Percentiles rank a stretch among this genome's conserved stretches.
Conservation (phyloP, 2,797 vertebrate genomes). For the Mormyrus hasselquistii region DNA sequence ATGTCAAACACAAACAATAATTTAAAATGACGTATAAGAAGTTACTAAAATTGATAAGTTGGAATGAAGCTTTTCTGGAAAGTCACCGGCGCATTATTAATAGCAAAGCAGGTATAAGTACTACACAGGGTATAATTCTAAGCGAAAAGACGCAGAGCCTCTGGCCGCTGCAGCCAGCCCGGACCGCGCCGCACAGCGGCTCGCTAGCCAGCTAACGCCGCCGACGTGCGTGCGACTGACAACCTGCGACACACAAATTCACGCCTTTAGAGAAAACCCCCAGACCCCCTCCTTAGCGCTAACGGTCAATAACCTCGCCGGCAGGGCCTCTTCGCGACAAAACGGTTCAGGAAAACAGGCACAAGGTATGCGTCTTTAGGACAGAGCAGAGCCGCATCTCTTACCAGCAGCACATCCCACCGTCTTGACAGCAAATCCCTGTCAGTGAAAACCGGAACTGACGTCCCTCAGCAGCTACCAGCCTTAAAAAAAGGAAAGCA, state of each 20-base stretch:
- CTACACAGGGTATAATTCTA: not conserved
- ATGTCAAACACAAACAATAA: not conserved
- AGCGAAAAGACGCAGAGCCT: not conserved
- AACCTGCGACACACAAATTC: constrained; percentile 55
- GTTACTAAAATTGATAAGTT: not conserved
- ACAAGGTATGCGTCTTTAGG: constrained; percentile 25
- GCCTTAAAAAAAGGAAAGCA: constrained; percentile 9
- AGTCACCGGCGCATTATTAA: not conserved
- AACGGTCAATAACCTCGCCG: not conserved
- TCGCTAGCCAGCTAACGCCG: not conserved
- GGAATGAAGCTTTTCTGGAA: not conserved
- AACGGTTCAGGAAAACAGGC: not conserved
- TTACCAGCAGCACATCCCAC: constrained; percentile 69
- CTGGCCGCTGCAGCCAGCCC: not conserved
- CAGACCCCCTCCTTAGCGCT: not conserved
- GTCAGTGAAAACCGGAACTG: constrained; percentile 44
- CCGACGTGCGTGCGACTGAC: not conserved
- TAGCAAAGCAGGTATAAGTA: not conserved
- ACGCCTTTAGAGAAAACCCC: constrained; percentile 13
- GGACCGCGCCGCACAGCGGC: not conserved
- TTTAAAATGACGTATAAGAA: not conserved
- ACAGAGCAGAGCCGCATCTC: constrained; percentile 50
- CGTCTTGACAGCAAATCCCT: constrained; percentile 67
- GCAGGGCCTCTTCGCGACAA: not conserved
- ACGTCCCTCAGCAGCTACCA: constrained; percentile 22